phyloP scores from a whole-genome alignment of 2,888 invertebrate genomes.

The Macrosoma leucophasiata region DNA sequence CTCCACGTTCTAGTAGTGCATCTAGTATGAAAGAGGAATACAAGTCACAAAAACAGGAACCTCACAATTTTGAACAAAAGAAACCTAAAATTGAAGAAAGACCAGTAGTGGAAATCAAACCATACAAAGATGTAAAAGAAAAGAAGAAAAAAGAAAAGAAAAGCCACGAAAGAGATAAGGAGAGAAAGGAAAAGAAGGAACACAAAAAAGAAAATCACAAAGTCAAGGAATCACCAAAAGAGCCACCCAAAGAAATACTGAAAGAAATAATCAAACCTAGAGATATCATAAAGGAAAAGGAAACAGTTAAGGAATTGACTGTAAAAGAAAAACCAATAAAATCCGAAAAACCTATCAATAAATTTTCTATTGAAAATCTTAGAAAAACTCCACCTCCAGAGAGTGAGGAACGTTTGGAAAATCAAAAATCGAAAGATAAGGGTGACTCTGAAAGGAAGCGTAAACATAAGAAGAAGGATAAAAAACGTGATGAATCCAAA shows the following conservation, averaged over 20 bases:
- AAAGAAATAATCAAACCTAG: slow-evolving; percentile 48
- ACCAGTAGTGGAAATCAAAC: slow-evolving; percentile 70
- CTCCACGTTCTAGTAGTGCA: slow-evolving; percentile 56
- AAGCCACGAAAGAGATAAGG: slow-evolving; percentile 78
- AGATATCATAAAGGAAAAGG: slow-evolving; percentile 53
- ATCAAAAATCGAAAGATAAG: slow-evolving; percentile 67
- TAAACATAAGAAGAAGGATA: slow-evolving; percentile 80
- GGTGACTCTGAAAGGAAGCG: slow-evolving; percentile 72
- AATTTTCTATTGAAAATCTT: slow-evolving; percentile 67
- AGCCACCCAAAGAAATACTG: slow-evolving; percentile 46
- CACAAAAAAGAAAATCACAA: slow-evolving; percentile 75
- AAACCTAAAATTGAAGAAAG: slow-evolving; percentile 68
- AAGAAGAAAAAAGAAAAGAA: slow-evolving; percentile 78
- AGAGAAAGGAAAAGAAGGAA: slow-evolving; percentile 74
- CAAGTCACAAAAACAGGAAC: slow-evolving; percentile 46
- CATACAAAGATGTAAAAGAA: slow-evolving; percentile 70
- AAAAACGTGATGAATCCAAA: slow-evolving; percentile 78
- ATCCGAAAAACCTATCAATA: slow-evolving; percentile 57
- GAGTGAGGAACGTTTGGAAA: slow-evolving; percentile 47
- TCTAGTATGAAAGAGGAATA: slow-evolving; percentile 64
- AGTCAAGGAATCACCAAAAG: slow-evolving; percentile 61
- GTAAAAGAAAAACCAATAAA: slow-evolving; percentile 56
- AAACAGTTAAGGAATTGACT: slow-evolving; percentile 47
- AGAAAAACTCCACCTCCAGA: slow-evolving; percentile 64
- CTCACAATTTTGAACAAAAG: slow-evolving; percentile 48